phyloP scores from a whole-genome alignment of 2,113 vertebrate genomes.

The Alethe castanea region DNA sequence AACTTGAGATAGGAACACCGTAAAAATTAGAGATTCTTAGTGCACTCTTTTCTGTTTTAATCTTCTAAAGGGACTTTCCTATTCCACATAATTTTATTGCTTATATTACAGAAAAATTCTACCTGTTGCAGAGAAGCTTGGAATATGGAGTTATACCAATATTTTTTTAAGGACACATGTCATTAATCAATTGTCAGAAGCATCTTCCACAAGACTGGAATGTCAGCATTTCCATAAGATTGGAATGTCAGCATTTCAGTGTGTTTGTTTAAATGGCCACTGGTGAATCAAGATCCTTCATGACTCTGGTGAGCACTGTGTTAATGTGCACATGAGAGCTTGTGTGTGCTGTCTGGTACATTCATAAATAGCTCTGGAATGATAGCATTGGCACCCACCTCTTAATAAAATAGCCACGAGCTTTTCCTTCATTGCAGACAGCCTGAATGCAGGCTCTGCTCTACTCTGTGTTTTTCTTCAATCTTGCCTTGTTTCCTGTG shows the following conservation, averaged over 20 bases:
- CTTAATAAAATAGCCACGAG: background rate
- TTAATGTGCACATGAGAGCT: background rate
- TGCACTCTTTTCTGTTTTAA: background rate
- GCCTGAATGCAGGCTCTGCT: background rate
- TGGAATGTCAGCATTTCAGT: background rate
- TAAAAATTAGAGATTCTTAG: background rate
- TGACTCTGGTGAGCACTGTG: background rate
- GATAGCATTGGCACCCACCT: background rate
- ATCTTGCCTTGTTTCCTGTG: background rate
- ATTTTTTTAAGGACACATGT: background rate
- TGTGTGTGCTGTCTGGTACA: background rate
- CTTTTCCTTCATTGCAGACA: background rate
- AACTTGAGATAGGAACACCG: background rate
- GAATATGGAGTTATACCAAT: background rate
- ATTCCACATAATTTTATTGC: background rate
- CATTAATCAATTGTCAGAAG: background rate
- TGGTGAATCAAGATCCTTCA: background rate
- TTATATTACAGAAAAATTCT: background rate
- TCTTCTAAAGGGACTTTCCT: background rate
- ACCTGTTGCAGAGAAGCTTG: background rate
- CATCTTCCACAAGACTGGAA: background rate
- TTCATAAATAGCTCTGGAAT: background rate
- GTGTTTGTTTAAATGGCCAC: background rate
- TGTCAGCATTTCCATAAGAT: background rate
- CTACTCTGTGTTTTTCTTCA: background rate